phyloP scores from a whole-genome alignment of 2,113 vertebrate species.

The Mesoclemmys tuberculata region DNA sequence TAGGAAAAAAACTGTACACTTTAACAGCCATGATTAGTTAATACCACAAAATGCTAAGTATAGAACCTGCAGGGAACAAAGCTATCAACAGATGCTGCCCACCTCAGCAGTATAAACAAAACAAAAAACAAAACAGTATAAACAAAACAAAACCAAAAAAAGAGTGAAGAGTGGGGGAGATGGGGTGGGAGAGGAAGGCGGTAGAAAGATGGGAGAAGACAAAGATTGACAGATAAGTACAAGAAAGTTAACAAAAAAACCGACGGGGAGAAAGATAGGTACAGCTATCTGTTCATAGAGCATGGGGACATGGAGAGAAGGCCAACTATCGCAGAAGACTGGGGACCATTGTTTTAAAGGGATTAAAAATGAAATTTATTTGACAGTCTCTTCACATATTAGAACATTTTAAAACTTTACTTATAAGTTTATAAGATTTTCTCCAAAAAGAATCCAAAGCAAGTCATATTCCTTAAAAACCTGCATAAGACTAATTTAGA shows the following conservation, averaged over 20 bases:
- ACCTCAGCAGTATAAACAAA: neutral
- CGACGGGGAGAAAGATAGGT: neutral
- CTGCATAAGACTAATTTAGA: neutral
- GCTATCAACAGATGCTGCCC: neutral
- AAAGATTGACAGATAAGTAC: too few relatives aligned
- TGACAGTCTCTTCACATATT: neutral
- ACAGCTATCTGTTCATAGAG: neutral
- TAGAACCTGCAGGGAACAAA: neutral
- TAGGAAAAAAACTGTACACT: neutral
- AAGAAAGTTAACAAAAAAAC: too few relatives aligned
- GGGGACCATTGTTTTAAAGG: neutral
- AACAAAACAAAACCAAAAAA: neutral
- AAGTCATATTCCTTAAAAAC: neutral
- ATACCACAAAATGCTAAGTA: neutral
- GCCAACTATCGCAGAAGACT: neutral
- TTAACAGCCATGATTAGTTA: neutral
- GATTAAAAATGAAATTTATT: neutral
- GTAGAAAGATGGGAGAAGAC: neutral
- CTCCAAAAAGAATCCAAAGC: neutral
- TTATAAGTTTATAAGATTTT: neutral
- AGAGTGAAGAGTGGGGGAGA: neutral
- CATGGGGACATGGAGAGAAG: neutral
- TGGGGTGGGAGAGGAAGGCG: too few relatives aligned
- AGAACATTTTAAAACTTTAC: neutral
- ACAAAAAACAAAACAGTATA: neutral